phyloP scores from a whole-genome alignment of 2,888 invertebrate genomes.

The Limenitis arthemis region DNA sequence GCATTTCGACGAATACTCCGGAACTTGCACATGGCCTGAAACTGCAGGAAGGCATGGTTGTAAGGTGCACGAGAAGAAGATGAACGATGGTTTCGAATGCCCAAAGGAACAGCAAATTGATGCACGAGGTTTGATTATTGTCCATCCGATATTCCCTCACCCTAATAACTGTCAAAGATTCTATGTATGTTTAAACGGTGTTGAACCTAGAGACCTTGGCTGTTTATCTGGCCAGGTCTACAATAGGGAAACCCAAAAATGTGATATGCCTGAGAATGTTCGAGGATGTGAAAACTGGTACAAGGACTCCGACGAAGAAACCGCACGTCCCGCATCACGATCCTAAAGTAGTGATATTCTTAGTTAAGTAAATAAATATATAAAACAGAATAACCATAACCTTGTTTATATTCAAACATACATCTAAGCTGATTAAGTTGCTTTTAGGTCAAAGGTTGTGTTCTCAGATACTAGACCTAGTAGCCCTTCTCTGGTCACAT shows the following conservation, averaged over 20 bases:
- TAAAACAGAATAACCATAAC: not conserved
- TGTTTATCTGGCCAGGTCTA: slow-evolving; percentile 92
- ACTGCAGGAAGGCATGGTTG: slow-evolving; percentile 84
- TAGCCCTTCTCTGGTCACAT: slow-evolving; percentile 5
- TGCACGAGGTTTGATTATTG: slow-evolving; percentile 78
- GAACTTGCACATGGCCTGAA: slow-evolving; percentile 93
- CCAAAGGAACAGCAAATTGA: slow-evolving; percentile 79
- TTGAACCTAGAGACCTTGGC: slow-evolving; percentile 89
- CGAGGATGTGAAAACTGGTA: slow-evolving; percentile 95
- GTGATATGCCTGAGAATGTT: slow-evolving; percentile 93
- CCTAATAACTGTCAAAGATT: slow-evolving; percentile 92
- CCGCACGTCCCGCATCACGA: slow-evolving; percentile 57
- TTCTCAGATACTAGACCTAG: not conserved
- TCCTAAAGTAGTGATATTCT: slow-evolving; percentile 58
- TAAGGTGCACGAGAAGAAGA: slow-evolving; percentile 71
- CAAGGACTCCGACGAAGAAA: slow-evolving; percentile 82
- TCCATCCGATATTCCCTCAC: slow-evolving; percentile 90
- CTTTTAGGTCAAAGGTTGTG: slow-evolving; percentile 11
- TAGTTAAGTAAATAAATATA: slow-evolving; percentile 31
- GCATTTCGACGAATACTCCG: slow-evolving; percentile 91
- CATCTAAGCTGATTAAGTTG: slow-evolving; percentile 15
- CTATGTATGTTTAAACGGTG: slow-evolving; percentile 90
- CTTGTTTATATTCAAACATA: slow-evolving; percentile 2
- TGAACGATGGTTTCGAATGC: slow-evolving; percentile 89
- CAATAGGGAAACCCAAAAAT: slow-evolving; percentile 87